Percentiles rank a stretch among this genome's conserved stretches.
These are phyloP conservation scores for Poecilia velifera DNA, from an alignment of 2,797 vertebrate species.

Conservation along the genomic window DNA sequence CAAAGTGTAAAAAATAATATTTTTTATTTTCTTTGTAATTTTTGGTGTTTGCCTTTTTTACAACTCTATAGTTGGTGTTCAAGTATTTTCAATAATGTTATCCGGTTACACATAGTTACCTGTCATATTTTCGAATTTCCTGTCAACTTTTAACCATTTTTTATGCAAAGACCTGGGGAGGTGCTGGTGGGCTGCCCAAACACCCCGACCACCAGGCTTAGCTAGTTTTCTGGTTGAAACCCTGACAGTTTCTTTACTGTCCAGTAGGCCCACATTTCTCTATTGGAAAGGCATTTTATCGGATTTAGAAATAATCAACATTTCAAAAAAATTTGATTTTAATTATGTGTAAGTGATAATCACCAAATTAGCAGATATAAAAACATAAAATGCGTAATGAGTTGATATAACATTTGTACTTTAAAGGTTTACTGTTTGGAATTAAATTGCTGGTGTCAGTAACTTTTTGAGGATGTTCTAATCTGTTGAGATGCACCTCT, in stretches of 20 bases:
- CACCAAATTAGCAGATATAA: background rate
- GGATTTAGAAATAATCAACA: background rate
- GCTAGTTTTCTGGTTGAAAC: too few species aligned
- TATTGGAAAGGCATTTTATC: background rate
- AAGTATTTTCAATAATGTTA: too few species aligned
- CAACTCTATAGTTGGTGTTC: too few species aligned
- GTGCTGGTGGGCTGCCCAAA: too few species aligned
- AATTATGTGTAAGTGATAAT: background rate
- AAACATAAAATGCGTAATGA: background rate
- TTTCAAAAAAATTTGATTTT: background rate
- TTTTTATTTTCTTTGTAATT: too few species aligned
- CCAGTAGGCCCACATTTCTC: background rate
- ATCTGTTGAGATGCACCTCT: background rate
- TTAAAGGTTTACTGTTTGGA: background rate
- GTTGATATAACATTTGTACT: background rate
- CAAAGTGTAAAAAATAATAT: too few species aligned
- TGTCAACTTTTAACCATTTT: too few species aligned
- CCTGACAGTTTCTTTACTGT: background rate
- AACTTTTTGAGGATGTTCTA: background rate
- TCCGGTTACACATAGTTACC: too few species aligned
- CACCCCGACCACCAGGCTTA: too few species aligned
- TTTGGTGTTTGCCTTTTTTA: too few species aligned
- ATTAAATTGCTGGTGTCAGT: background rate
- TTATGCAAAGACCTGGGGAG: too few species aligned
- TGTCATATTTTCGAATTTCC: too few species aligned